A percentile compares a stretch with the other conserved stretches of the same genome.
phyloP scores from a whole-genome alignment of 2,888 invertebrate genomes.

The Steinernema scapterisci region DNA sequence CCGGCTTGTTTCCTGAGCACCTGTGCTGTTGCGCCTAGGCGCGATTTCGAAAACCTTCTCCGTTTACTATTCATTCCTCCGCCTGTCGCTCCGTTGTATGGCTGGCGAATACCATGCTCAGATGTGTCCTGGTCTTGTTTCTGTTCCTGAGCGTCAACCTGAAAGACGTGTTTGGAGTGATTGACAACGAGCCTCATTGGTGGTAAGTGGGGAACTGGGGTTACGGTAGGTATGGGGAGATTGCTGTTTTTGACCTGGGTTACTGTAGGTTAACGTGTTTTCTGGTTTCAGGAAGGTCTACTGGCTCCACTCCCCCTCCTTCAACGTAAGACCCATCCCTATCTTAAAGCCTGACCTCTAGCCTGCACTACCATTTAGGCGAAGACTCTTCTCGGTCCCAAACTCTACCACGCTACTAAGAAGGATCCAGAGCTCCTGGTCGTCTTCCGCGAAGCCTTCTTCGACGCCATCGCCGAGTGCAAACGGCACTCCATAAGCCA shows the following conservation, averaged over 20 bases:
- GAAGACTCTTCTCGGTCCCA: neutral
- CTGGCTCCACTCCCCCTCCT: constrained; percentile 7
- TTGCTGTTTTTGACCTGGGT: neutral
- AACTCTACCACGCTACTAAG: constrained; percentile 1
- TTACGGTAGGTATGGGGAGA: neutral
- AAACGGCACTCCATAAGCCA: neutral
- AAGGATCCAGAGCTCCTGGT: constrained; percentile 9
- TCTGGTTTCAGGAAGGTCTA: constrained; percentile 7
- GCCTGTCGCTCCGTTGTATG: constrained; percentile 14
- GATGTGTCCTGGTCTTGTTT: neutral
- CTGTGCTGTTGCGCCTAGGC: constrained; percentile 12
- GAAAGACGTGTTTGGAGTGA: neutral
- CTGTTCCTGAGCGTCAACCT: neutral
- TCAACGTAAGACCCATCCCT: neutral
- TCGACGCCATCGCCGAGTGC: constrained; percentile 14
- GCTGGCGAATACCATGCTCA: neutral
- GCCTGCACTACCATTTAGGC: neutral
- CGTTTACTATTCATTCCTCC: neutral
- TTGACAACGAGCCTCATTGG: constrained; percentile 17
- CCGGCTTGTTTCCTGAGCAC: constrained; percentile 23
- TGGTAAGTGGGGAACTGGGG: neutral
- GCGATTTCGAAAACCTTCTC: neutral
- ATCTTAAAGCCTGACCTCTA: neutral
- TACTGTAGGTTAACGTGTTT: neutral
- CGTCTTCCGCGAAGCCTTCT: constrained; percentile 2